These are phyloP conservation scores for Cariama cristata DNA, from an alignment of 2,113 vertebrate genomes.

Conservation along the genomic window DNA sequence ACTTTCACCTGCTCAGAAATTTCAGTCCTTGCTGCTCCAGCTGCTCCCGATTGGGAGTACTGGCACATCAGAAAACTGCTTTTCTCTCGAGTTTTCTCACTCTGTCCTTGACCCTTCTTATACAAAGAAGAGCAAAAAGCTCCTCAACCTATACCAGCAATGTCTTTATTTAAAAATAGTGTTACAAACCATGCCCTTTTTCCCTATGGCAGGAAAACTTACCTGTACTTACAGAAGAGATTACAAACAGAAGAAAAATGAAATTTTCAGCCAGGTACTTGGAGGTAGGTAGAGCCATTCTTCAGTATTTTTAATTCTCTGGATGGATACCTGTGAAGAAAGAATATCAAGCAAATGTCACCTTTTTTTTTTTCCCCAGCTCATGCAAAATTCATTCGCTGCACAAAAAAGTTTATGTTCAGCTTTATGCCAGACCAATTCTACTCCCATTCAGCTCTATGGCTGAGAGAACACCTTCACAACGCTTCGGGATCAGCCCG, in stretches of 20 bases:
- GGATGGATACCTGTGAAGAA: constrained; percentile 18
- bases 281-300: neutral
- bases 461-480: neutral
- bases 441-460: neutral
- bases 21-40: neutral
- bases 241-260: neutral
- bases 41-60: neutral
- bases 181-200: neutral
- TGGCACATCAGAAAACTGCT: neutral
- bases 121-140: neutral
- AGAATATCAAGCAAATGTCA: neutral
- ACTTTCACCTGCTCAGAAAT: constrained; percentile 25
- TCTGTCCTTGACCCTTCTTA: neutral
- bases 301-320: neutral
- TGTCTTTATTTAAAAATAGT: neutral
- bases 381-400: neutral
- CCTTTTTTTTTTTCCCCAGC: neutral
- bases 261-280: neutral
- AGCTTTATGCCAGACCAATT: neutral
- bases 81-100: neutral
- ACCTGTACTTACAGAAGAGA: constrained; percentile 25
- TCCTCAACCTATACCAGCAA: neutral
- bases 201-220: neutral
- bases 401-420: neutral
- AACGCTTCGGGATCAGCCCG: neutral